Evolutionary conservation across 2,888 invertebrate genomes (phyloP).

Genomic region (Campaea margaritaria): DNA sequence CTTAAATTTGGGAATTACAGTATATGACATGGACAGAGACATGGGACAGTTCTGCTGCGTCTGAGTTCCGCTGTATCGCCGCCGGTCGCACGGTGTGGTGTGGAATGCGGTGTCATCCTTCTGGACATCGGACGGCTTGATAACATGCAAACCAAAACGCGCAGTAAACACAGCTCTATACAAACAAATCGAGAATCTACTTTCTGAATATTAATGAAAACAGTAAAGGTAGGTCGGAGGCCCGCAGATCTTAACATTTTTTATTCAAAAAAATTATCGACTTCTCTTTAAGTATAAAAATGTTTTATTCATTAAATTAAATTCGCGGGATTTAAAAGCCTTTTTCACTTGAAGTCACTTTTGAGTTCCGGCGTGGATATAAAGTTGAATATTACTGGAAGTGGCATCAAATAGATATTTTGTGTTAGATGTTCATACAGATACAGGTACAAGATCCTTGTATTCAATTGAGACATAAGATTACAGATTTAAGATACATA

Average conservation of each 20-base stretch:
- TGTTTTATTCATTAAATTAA: slow-evolving; percentile 61
- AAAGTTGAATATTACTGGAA: slow-evolving; percentile 40
- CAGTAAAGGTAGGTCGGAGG: slow-evolving; percentile 5
- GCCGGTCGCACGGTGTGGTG: no score
- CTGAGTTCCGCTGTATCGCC: no score
- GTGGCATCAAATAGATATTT: slow-evolving; percentile 2
- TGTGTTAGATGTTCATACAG: not conserved
- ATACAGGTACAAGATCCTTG: no score
- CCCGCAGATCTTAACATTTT: slow-evolving; percentile 18
- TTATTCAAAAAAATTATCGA: slow-evolving; percentile 32
- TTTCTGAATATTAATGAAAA: slow-evolving; percentile 4
- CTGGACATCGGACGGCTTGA: no score
- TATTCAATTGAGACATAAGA: no score
- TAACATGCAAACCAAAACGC: no score
- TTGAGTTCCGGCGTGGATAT: slow-evolving; percentile 39
- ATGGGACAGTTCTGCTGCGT: no score
- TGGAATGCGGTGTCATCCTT: no score
- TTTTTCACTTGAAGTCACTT: slow-evolving; percentile 50
- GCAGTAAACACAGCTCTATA: not conserved
- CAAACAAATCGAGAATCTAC: not conserved
- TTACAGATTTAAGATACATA: no score
- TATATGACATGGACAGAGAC: no score
- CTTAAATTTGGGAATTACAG: no score
- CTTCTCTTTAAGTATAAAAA: slow-evolving; percentile 43
- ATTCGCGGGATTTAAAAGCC: slow-evolving; percentile 49